phyloP scores from a whole-genome alignment of 2,888 invertebrate species.

The Saturnia japonica region DNA sequence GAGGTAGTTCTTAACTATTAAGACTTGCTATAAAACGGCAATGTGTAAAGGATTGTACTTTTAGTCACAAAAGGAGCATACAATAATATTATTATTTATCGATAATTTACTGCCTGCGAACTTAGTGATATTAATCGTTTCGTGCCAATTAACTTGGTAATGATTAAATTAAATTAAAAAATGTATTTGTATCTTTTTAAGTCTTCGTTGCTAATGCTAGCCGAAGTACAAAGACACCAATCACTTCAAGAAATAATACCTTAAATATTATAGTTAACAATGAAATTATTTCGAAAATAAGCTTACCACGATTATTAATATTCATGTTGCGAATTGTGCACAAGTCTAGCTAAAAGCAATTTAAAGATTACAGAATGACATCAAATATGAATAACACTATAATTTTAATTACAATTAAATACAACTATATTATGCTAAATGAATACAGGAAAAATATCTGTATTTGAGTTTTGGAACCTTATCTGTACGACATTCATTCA shows the following conservation, averaged over 20 bases:
- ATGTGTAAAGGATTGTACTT: not conserved
- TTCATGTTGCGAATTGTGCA: conserved; percentile 20
- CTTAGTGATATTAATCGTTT: not conserved
- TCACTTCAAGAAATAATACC: not conserved
- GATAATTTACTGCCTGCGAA: not conserved
- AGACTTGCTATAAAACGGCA: not conserved
- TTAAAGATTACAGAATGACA: conserved; percentile 41
- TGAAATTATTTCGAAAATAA: not conserved
- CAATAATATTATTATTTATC: not conserved
- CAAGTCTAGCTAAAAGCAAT: conserved; percentile 33
- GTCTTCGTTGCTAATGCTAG: too few species aligned
- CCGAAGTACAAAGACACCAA: not conserved
- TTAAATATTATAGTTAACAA: not conserved
- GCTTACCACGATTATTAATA: not conserved
- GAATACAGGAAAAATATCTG: too few species aligned
- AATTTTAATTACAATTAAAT: not conserved
- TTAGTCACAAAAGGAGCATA: not conserved
- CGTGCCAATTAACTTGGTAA: not conserved
- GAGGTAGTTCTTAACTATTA: not conserved
- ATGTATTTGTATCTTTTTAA: not conserved
- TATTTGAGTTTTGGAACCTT: too few species aligned
- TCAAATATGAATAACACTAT: not conserved
- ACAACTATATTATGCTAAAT: too few species aligned
- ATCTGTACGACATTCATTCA: too few species aligned
- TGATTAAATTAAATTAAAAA: not conserved